Evolutionary conservation across 2,888 invertebrate species (phyloP), one percentile per base, ranked within the genome.

Genomic region (Therioaphis trifolii): DNA sequence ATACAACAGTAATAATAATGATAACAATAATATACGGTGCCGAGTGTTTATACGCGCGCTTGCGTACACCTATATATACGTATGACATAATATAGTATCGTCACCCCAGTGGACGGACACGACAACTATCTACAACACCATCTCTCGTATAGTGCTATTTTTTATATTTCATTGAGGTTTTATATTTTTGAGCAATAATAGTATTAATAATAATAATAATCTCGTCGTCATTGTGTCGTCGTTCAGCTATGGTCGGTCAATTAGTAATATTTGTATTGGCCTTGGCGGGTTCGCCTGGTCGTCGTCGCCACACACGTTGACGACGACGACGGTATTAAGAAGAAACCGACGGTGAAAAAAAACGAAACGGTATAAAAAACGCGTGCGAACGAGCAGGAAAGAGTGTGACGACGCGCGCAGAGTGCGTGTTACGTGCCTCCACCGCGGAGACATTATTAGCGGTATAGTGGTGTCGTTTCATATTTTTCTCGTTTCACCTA

Each of bases 261-360:
- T 80, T 72, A 80, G 80, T 80, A 69, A 72, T 80, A 80, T 80
- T 58, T 80, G 72, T 80, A 49, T 80, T 80, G 80, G 80, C 80
- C 80, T 80, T 80, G 80, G 69, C 27, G 72, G 72, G 71, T 35
- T 27, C 80, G 61, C 49, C 49, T 49, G 66, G 77, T 66, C 77
- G 77, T 27, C 69, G 21, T 43, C 71, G 80, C 80, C 80, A 72
- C 80, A 80, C 80, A 80, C 80, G 80, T 35, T 24, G 77, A 71
- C 52, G 12, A n/a, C 18, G 11, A 27, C 52, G 52, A 46, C 46
- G 24, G 24, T 24, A 18, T 14, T 29, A 11, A 63, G 61, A 29
- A 63, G 29, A 76, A 46, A 63, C 74, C 21, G 18, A 58, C 12
- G 40, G n/a, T 15, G 11, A 43, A 43, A 52, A 58, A 58, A 75